Evolutionary conservation across 1,140 invertebrate species (phyloP), one percentile per base, ranked within the genome.

Genomic region (Mesaphorura yosii): DNA sequence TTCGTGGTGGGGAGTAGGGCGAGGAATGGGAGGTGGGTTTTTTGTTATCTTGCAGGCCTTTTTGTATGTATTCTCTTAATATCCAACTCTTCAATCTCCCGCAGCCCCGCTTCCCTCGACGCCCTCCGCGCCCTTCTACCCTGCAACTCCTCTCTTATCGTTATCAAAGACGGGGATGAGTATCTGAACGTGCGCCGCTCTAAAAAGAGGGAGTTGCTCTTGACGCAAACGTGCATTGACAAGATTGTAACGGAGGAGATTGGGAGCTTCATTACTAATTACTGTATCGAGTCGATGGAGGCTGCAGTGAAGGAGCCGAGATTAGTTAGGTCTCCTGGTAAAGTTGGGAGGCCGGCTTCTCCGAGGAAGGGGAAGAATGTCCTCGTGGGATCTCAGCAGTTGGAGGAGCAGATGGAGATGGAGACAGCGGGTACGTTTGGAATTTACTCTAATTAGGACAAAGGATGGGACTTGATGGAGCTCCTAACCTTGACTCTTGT

Each of bases 191-290:
- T 91, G 49, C 77, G 73, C 5, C 80, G 80, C 37, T 72, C 74
- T 2, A 84, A 86, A 64, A 79, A 82, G 48, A 75, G 79, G 57
- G 68, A 73, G 3, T 82, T 88, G 55, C 78, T 80, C 29, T 76
- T 90, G 17, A 90, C 86, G 0, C 87, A 91, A 65, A 73, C 76
- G 25, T 83, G 88, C 73, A 83, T 88, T 1, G 87, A 91, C 66
- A 71, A 81, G 37, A 82, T 79, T 66, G 79, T 92, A 48, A 66
- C 83, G 55, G 77, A 63, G 28, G 61, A 63, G 53, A 59, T 63
- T 37, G 17, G 39, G 2, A 34, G 27, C 12, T 63, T 63, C 45
- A 27, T 58, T 14, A 47, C 45, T 12, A 49, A 17, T 23, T 27
- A 25, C 7, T 41, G 7, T n/a, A n/a, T n/a, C n/a, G n/a, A n/a